Evolutionary conservation across 1,140 invertebrate species (phyloP).

Genomic region (Magallana ariakensis): DNA sequence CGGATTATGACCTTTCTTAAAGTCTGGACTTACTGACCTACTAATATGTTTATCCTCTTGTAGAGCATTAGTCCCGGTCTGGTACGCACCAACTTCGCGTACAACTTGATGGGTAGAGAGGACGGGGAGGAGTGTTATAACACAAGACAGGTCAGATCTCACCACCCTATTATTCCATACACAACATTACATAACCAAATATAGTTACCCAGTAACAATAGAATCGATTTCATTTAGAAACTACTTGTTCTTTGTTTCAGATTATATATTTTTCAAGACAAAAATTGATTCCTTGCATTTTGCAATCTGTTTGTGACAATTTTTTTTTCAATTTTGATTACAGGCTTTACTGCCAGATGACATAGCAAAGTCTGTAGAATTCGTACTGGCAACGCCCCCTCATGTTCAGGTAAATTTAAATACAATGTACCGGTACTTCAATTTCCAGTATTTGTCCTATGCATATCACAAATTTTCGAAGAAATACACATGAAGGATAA

Average conservation of each 20-base stretch:
- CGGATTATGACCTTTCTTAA: too few relatives aligned
- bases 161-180: neutral
- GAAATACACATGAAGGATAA: too few relatives aligned
- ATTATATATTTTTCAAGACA: neutral
- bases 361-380: constrained; percentile 50
- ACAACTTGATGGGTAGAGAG: constrained; percentile 49
- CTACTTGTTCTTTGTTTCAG: too few relatives aligned
- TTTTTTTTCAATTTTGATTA: neutral
- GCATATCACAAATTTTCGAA: too few relatives aligned
- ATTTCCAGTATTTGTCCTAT: too few relatives aligned
- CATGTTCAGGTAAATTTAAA: constrained; percentile 57
- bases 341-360: constrained; percentile 52
- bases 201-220: too few relatives aligned
- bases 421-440: too few relatives aligned
- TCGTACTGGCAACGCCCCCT: constrained; percentile 51
- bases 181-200: neutral
- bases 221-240: too few relatives aligned
- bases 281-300: neutral
- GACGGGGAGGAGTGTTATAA: constrained; percentile 51
- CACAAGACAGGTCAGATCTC: constrained; percentile 45
- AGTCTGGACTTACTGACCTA: too few relatives aligned
- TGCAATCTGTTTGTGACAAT: neutral
- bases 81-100: constrained; percentile 58
- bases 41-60: neutral
- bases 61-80: constrained; percentile 61